Evolutionary conservation across 2,797 vertebrate species (phyloP).

Genomic region (Melanogrammus aeglefinus): DNA sequence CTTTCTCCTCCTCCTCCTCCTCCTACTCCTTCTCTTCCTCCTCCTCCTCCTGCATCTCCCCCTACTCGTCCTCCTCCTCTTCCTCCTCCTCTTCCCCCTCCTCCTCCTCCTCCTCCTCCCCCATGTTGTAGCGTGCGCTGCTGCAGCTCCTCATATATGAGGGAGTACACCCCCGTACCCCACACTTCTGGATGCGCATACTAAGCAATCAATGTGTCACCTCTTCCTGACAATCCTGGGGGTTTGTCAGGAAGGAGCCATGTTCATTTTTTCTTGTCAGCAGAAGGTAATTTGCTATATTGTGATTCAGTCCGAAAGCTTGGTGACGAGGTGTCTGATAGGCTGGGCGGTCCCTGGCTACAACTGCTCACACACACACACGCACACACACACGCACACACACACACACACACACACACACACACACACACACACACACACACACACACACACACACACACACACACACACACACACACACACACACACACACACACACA

Average conservation of each 20-base stretch:
- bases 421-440: constrained; percentile 22
- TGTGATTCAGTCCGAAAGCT: constrained; percentile 80
- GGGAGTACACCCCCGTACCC: constrained; percentile 68
- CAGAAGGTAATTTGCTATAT: constrained; percentile 83
- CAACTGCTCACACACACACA: constrained; percentile 24
- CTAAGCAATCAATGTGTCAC: constrained; percentile 84
- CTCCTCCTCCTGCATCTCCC: too few species aligned
- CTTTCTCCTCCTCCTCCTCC: too few species aligned
- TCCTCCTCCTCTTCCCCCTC: too few species aligned
- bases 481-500: constrained; percentile 15
- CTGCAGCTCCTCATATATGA: constrained; percentile 78
- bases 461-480: constrained; percentile 13
- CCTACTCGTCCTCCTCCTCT: background rate
- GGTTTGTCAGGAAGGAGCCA: constrained; percentile 65
- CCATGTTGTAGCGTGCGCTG: constrained; percentile 65
- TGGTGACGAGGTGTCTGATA: constrained; percentile 76
- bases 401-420: constrained; percentile 23
- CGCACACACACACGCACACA: constrained; percentile 20
- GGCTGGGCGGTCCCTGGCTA: constrained; percentile 52
- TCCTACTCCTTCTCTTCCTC: too few species aligned
- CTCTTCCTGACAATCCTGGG: constrained; percentile 76
- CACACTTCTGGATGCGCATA: constrained; percentile 75
- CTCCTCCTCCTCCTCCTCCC: constrained; percentile 32
- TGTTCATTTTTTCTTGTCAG: constrained; percentile 83
- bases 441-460: constrained; percentile 15